These are phyloP conservation scores for Pseudoips prasinana DNA, from an alignment of 2,888 invertebrate species.

Conservation along the genomic window DNA sequence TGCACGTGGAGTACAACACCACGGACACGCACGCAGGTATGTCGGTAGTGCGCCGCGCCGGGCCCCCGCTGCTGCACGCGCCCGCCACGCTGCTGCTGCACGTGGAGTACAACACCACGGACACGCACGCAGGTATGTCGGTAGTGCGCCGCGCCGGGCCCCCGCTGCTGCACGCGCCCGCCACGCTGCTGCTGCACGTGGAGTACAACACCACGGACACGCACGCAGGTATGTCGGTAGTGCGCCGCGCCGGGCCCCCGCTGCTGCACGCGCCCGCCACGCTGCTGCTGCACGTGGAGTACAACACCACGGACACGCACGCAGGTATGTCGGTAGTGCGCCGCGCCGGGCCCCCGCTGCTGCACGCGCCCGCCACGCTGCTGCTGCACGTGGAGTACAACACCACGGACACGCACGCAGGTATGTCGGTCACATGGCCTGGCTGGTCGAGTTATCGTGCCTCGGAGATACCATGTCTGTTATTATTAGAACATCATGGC, in stretches of 20 bases:
- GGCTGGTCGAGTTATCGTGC: too few relatives aligned
- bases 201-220: constrained; percentile 90
- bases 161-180: constrained; percentile 90
- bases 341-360: constrained; percentile 83
- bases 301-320: constrained; percentile 87
- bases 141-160: constrained; percentile 73
- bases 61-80: constrained; percentile 89
- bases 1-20: constrained; percentile 89
- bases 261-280: constrained; percentile 92
- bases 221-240: constrained; percentile 78
- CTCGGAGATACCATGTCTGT: neutral
- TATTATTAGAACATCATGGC: too few relatives aligned
- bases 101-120: constrained; percentile 91
- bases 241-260: constrained; percentile 78
- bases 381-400: constrained; percentile 92
- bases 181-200: constrained; percentile 89
- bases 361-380: constrained; percentile 92
- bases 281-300: constrained; percentile 90
- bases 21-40: constrained; percentile 69
- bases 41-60: constrained; percentile 70
- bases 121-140: constrained; percentile 78
- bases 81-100: constrained; percentile 90
- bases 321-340: constrained; percentile 72
- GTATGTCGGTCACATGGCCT: constrained; percentile 44
- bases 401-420: constrained; percentile 83